phyloP scores from a whole-genome alignment of 2,888 invertebrate genomes.

The Baccha elongata region DNA sequence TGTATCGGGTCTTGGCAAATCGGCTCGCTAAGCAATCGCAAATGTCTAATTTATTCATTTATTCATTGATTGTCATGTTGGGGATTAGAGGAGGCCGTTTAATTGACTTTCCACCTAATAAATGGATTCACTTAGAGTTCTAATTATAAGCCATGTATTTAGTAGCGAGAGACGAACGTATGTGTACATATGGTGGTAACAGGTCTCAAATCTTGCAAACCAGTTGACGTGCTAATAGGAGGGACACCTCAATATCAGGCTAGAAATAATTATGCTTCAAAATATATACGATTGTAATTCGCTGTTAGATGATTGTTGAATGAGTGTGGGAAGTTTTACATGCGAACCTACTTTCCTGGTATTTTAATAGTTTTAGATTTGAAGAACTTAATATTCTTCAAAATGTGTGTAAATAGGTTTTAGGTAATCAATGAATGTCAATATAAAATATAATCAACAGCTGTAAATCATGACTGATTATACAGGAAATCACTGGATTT shows the following conservation, averaged over 20 bases:
- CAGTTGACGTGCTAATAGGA: constrained; percentile 64
- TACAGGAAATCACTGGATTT: too few relatives aligned
- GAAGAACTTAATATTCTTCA: too few relatives aligned
- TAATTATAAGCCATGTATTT: constrained; percentile 65
- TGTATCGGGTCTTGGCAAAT: constrained; percentile 29
- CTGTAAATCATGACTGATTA: too few relatives aligned
- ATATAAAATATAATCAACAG: too few relatives aligned
- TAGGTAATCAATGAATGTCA: too few relatives aligned
- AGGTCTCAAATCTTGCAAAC: constrained; percentile 35
- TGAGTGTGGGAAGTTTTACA: constrained; percentile 38
- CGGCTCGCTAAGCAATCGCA: constrained; percentile 63
- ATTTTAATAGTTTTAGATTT: too few relatives aligned
- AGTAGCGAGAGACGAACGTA: neutral
- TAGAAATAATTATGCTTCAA: constrained; percentile 32
- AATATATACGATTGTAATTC: constrained; percentile 16
- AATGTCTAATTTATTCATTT: constrained; percentile 72
- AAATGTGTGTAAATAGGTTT: too few relatives aligned
- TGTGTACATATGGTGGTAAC: constrained; percentile 24
- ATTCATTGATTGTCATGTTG: constrained; percentile 73
- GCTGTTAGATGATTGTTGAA: neutral
- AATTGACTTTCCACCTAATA: constrained; percentile 66
- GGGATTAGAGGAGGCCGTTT: constrained; percentile 69
- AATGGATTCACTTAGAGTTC: constrained; percentile 52
- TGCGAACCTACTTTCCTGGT: too few relatives aligned
- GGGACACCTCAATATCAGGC: constrained; percentile 45